phyloP scores from a whole-genome alignment of 2,888 invertebrate species.

The Coronaproctus castanopsis region DNA sequence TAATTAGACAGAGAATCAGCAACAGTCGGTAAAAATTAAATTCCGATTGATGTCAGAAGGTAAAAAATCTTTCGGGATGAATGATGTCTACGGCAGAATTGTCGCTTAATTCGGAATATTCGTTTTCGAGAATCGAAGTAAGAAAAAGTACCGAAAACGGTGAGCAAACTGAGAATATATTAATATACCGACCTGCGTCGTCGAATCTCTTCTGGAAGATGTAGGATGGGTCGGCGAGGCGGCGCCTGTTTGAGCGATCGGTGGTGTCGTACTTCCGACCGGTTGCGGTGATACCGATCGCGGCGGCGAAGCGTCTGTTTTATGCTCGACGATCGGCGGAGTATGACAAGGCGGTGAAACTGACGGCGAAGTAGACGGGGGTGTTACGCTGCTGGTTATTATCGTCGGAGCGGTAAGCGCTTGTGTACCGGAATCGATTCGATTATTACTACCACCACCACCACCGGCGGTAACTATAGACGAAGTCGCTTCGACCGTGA shows the following conservation, averaged over 20 bases:
- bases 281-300: slow-evolving; percentile 11
- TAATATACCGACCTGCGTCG: slow-evolving; percentile 52
- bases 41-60: too few relatives aligned
- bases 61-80: too few relatives aligned
- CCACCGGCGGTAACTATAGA: slow-evolving; percentile 24
- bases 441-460: slow-evolving; percentile 22
- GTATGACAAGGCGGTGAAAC: slow-evolving; percentile 23
- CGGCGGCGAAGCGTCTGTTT: slow-evolving; percentile 14
- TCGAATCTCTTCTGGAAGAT: slow-evolving; percentile 50
- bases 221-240: slow-evolving; percentile 12
- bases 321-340: slow-evolving; percentile 6
- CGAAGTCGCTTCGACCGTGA: slow-evolving; percentile 1
- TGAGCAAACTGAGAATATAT: too few relatives aligned
- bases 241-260: slow-evolving; percentile 25
- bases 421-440: slow-evolving; percentile 17
- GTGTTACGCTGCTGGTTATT: slow-evolving; percentile 61
- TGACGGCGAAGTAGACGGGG: slow-evolving; percentile 55
- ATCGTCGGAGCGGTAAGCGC: slow-evolving; percentile 45
- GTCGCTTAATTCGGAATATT: too few relatives aligned
- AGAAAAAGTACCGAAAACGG: too few relatives aligned
- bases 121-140: too few relatives aligned
- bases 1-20: too few relatives aligned
- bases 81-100: too few relatives aligned
- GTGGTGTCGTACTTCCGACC: slow-evolving; percentile 12
- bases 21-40: too few relatives aligned